phyloP scores from a whole-genome alignment of 2,888 invertebrate species.

The Zelleria hepariella region DNA sequence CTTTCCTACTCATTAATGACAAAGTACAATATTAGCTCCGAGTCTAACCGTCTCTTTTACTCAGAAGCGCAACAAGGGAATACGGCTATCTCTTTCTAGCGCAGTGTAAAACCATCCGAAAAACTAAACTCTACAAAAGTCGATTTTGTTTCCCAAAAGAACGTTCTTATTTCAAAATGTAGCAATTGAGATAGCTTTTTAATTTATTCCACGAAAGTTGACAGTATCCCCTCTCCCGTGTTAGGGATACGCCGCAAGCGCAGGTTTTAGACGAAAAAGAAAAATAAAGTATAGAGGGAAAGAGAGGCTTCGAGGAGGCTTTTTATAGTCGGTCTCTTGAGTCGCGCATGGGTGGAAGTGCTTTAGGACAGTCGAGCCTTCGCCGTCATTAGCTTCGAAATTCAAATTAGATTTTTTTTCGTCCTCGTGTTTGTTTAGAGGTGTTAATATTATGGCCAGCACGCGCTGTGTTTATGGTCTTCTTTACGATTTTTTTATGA shows the following conservation, averaged over 20 bases:
- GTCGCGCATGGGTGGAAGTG: constrained; percentile 68
- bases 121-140: constrained; percentile 39
- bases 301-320: constrained; percentile 63
- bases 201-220: constrained; percentile 37
- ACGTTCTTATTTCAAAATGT: constrained; percentile 38
- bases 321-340: constrained; percentile 67
- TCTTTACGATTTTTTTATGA: constrained; percentile 58
- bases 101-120: constrained; percentile 24
- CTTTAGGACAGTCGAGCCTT: constrained; percentile 39
- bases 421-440: constrained; percentile 30
- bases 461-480: constrained; percentile 60
- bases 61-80: constrained; percentile 30
- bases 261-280: constrained; percentile 51
- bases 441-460: constrained; percentile 55
- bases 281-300: constrained; percentile 60
- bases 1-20: constrained; percentile 63
- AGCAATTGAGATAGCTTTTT: constrained; percentile 33
- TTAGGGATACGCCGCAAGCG: constrained; percentile 36
- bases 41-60: constrained; percentile 59
- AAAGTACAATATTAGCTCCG: constrained; percentile 32
- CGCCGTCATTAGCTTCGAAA: constrained; percentile 48
- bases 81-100: constrained; percentile 42
- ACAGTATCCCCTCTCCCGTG: constrained; percentile 40
- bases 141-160: constrained; percentile 31
- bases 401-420: constrained; percentile 46